phyloP scores from a whole-genome alignment of 2,113 vertebrate species.

The Microcebus griseorufus region DNA sequence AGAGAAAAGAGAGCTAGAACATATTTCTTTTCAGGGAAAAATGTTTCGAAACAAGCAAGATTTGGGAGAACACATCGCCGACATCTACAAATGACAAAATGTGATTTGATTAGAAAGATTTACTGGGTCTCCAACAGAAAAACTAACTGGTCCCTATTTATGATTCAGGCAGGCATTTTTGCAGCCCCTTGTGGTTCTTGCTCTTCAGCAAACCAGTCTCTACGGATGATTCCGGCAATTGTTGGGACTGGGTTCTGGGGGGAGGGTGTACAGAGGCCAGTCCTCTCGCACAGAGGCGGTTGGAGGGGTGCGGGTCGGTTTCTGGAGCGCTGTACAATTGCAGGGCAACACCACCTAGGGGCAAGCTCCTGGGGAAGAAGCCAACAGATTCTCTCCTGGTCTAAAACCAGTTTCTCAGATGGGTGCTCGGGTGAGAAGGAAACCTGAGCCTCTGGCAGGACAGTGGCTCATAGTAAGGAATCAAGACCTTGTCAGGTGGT shows the following conservation, averaged over 20 bases:
- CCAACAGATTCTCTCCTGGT: neutral
- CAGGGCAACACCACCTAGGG: neutral
- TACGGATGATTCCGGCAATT: neutral
- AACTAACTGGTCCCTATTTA: neutral
- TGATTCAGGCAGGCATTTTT: neutral
- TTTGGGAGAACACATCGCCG: neutral
- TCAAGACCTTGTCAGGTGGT: neutral
- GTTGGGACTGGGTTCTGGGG: neutral
- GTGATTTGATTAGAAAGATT: neutral
- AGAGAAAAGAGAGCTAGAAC: neutral
- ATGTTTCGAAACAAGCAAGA: neutral
- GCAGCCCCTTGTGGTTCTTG: neutral
- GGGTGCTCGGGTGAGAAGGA: neutral
- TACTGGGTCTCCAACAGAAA: neutral
- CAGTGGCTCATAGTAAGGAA: neutral
- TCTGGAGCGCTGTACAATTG: neutral
- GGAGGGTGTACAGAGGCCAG: neutral
- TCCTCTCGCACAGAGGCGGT: neutral
- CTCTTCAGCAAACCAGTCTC: neutral
- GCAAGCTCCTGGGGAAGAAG: neutral
- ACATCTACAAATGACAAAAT: neutral
- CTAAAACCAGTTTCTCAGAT: neutral
- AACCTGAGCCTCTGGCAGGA: neutral
- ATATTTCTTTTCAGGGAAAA: conserved; percentile 38
- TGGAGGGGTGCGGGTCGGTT: neutral